Base-by-base conservation (phyloP, 2,888 invertebrate genomes). In the Macaria notata region DNA sequence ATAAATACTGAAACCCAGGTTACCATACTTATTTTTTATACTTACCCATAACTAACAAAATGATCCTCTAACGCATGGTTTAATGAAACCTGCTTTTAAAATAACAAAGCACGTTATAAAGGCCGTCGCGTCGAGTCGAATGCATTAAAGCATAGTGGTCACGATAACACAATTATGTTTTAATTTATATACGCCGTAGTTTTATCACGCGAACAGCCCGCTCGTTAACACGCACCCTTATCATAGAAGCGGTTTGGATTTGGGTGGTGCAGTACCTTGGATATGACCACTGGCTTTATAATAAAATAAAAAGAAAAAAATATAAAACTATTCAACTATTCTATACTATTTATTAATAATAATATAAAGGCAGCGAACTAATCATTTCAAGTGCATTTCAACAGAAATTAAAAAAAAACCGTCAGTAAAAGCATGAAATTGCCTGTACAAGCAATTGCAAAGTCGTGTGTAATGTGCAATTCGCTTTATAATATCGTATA, bases 81-180 rank as follows among this genome's bases (percentile, higher is more conserved):
- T 54, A 47, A 44, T 49, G 46, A 49, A 59, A 59, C 54, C 59
- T 55, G 53, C 48, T 61, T 63, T 59, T 47, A 52, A 61, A 61
- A 66, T 54, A 63, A 66, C 62, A 61, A 64, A 66, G 58, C 61
- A 61, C 59, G 62, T 65, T 60, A 62, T 63, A 52, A 48, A 59
- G 49, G 58, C 59, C 59, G 59, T 74, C 61, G 65, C 69, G 77
- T 73, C 61, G 66, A 63, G 62, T 61, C 76, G 75, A 79, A 85
- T 81, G 83, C 79, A 84, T 85, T 84, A 88, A 84, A 82, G 81
- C 84, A 81, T 81, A 81, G 81, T 67, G 86, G 88, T 88, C 89
- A 89, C 90, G 90, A 90, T 89, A 91, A 86, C 82, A 88, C 90
- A 90, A 91, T 91, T 91, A 91, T 84, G 84, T 88, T 89, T 88